A percentile compares a stretch with the other conserved stretches of the same genome.
phyloP scores from a whole-genome alignment of 2,797 vertebrate species.

The Scleropages formosus region DNA sequence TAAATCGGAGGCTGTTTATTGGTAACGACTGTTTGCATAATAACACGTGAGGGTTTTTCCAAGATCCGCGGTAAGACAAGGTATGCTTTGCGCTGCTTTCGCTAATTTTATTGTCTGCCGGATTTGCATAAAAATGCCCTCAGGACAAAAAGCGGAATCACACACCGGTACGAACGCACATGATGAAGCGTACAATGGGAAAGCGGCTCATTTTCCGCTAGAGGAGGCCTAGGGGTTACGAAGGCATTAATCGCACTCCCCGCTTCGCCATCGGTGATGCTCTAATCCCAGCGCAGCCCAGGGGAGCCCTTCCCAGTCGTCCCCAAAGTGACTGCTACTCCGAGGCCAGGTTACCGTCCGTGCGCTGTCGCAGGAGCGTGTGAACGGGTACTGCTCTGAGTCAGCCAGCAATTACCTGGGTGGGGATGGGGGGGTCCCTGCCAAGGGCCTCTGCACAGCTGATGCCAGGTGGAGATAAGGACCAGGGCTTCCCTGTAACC shows the following conservation, averaged over 20 bases:
- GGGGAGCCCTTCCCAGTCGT: background rate
- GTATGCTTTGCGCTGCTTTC: background rate
- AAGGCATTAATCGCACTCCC: slow-evolving; percentile 23
- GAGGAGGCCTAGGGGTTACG: slow-evolving; percentile 23
- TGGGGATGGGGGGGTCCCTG: background rate
- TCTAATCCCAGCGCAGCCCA: slow-evolving; percentile 7
- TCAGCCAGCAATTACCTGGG: slow-evolving; percentile 38
- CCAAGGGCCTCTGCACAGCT: slow-evolving; percentile 29
- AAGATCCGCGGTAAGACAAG: background rate
- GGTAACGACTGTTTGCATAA: slow-evolving; percentile 13
- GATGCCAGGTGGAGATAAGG: slow-evolving; percentile 66
- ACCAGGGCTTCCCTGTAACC: slow-evolving; percentile 53
- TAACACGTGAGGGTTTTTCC: slow-evolving; percentile 13
- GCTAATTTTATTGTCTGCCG: slow-evolving; percentile 25
- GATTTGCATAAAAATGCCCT: slow-evolving; percentile 28
- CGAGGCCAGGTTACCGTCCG: background rate
- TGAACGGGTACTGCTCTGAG: slow-evolving; percentile 3
- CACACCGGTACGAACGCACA: background rate
- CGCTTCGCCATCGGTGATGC: slow-evolving; percentile 18
- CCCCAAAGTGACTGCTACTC: background rate
- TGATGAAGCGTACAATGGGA: background rate
- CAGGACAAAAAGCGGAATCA: background rate
- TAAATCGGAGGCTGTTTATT: background rate
- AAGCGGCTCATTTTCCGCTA: slow-evolving; percentile 25
- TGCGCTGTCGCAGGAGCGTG: slow-evolving; percentile 37